These are phyloP conservation scores for Branchinecta lynchi DNA, from an alignment of 1,140 invertebrate genomes.

Conservation along the genomic window DNA sequence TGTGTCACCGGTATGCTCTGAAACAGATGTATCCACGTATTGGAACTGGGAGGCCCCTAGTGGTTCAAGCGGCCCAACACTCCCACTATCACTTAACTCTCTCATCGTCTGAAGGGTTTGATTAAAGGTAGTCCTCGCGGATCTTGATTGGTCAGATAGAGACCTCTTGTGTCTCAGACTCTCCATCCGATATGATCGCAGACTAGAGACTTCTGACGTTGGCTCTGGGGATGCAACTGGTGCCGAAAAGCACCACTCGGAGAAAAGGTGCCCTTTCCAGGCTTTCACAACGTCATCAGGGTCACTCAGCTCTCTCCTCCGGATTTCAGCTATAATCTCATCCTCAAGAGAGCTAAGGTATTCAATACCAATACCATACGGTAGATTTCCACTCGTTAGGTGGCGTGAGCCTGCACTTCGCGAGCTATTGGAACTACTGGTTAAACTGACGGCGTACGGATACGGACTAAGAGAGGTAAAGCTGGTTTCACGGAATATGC, in stretches of 20 bases:
- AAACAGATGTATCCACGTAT: background rate
- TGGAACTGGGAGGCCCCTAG: background rate
- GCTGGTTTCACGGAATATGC: background rate
- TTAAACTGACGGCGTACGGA: background rate
- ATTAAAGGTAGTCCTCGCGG: background rate
- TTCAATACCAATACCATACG: slow-evolving; percentile 6
- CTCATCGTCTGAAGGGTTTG: background rate
- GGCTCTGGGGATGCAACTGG: background rate
- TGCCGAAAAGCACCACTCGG: background rate
- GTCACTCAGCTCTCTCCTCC: background rate
- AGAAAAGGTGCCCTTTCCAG: background rate
- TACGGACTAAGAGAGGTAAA: background rate
- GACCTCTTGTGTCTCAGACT: background rate
- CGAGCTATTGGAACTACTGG: background rate
- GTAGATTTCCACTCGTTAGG: background rate
- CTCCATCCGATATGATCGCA: background rate
- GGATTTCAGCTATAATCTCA: background rate
- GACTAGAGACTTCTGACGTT: background rate
- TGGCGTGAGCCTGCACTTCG: background rate
- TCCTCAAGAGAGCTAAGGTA: background rate
- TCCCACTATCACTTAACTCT: background rate
- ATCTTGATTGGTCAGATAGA: background rate
- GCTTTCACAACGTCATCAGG: background rate
- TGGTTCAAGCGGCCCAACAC: background rate
- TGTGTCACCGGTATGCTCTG: background rate